phyloP scores from a whole-genome alignment of 2,113 vertebrate species.

The Micromys minutus region DNA sequence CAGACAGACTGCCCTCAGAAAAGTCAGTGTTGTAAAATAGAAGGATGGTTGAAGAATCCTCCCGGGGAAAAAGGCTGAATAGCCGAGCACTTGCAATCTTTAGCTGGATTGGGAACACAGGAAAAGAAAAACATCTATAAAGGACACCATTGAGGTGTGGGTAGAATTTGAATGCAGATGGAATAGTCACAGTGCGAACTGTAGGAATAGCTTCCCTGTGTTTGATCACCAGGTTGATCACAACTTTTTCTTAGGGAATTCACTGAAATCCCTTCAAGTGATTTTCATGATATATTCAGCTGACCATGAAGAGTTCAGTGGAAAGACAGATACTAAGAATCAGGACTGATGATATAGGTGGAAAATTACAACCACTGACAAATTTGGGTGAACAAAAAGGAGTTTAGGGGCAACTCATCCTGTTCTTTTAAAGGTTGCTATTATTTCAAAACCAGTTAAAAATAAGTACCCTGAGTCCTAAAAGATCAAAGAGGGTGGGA shows the following conservation, averaged over 20 bases:
- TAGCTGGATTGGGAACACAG: neutral
- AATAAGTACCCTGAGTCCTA: neutral
- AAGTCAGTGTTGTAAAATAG: neutral
- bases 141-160: neutral
- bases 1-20: neutral
- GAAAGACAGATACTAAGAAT: neutral
- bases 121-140: neutral
- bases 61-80: neutral
- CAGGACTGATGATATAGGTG: neutral
- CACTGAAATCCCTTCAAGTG: neutral
- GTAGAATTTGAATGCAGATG: neutral
- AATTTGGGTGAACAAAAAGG: neutral
- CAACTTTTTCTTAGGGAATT: neutral
- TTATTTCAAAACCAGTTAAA: slow-evolving; percentile 10
- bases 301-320: neutral
- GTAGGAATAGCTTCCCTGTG: neutral
- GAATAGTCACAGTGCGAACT: neutral
- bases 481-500: neutral
- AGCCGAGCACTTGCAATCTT: neutral
- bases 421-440: neutral
- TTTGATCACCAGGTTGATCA: neutral
- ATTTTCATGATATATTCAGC: neutral
- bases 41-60: neutral
- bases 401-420: neutral
- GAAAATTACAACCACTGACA: neutral